Evolutionary conservation across 2,888 invertebrate species (phyloP).

Genomic region (Tortricodes alternella): DNA sequence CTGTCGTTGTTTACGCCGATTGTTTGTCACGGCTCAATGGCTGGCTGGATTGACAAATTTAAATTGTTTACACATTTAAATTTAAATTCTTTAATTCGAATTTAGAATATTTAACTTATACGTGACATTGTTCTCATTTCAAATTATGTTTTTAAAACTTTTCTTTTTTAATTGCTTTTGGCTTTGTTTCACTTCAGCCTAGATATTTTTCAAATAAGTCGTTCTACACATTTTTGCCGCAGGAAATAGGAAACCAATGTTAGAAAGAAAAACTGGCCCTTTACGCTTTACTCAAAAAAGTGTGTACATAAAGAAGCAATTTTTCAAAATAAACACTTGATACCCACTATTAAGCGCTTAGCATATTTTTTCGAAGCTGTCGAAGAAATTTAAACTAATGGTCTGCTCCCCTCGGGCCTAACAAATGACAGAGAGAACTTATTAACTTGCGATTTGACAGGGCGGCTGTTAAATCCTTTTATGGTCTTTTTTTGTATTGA

Average conservation of each 20-base stretch:
- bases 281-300: conserved; percentile 8
- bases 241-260: neutral
- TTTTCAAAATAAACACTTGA: conserved; percentile 31
- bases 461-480: conserved; percentile 36
- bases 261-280: neutral
- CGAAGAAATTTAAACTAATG: conserved; percentile 59
- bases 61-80: conserved; percentile 37
- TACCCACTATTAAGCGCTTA: conserved; percentile 31
- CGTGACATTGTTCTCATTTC: no score
- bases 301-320: conserved; percentile 7
- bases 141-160: no score
- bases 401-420: conserved; percentile 33
- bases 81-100: neutral
- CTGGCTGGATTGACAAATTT: conserved; percentile 55
- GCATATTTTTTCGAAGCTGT: conserved; percentile 42
- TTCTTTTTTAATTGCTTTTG: no score
- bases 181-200: no score
- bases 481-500: conserved; percentile 22
- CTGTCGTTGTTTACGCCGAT: conserved; percentile 50
- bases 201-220: no score
- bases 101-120: neutral
- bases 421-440: conserved; percentile 45
- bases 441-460: conserved; percentile 51
- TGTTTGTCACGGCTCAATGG: conserved; percentile 55
- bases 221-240: no score